Evolutionary conservation across 2,888 invertebrate genomes (phyloP), one percentile per base, ranked within the genome.

Genomic region (Malthinus flaveolus): DNA sequence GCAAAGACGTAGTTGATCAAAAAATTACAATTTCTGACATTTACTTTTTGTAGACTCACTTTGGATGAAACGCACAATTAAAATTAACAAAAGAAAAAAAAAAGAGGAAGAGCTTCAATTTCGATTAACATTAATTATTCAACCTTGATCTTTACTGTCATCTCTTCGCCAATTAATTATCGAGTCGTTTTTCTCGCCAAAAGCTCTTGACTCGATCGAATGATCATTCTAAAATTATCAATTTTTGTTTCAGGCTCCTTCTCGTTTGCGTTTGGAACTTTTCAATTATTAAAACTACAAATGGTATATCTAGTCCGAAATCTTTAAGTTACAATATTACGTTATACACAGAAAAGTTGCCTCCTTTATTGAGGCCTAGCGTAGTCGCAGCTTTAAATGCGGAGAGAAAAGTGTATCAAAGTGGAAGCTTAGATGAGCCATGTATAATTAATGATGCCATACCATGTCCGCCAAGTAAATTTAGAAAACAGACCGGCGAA

Each of bases 391-490:
- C 79, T 7, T 59, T 79, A 6, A 66, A 68, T 31, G 67, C 73
- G 8, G 79, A 79, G 23, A 47, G 59, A 44, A 42, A 52, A 31
- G 52, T 50, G 23, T 57, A 61, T 52, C 48, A 37, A 11, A 57
- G 62, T 58, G 56, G 55, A 64, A 65, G 51, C 59, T 71, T 58
- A 73, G 75, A 62, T 69, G 68, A 49, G 65, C 39, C 62, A 5
- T 74, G 74, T 76, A 78, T 62, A 73, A 77, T 78, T 57, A 72
- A 79, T 66, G 81, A 83, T 72, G 74, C 80, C 56, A 77, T 85
- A 67, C 84, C 86, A 9, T 93, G 93, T 71, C 91, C 91, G 7
- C 91, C 91, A 1, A 90, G 88, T 80, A 92, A 91, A 77, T 94
- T 88, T 79, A 83, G 95, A 50, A 87, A 88, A 58, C 85, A 89